Evolutionary conservation across 2,797 vertebrate species (phyloP).

Genomic region (Acipenser ruthenus): DNA sequence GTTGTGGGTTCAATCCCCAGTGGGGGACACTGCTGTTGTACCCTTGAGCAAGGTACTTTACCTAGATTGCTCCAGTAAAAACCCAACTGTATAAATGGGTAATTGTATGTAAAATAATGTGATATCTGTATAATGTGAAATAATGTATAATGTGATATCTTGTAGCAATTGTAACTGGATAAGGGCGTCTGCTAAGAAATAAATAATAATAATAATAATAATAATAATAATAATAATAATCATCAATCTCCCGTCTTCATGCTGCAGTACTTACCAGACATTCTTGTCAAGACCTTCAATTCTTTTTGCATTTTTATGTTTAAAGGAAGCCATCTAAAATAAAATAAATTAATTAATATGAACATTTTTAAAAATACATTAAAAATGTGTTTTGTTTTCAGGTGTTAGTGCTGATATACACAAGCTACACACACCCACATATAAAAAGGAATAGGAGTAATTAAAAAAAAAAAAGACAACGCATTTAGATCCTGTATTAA

Average conservation of each 20-base stretch:
- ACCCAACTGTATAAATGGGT: no score
- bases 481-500: constrained; percentile 45
- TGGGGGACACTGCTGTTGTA: no score
- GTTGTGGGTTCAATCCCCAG: no score
- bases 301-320: constrained; percentile 75
- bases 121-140: no score
- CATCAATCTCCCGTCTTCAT: not conserved
- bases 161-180: no score
- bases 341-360: not conserved
- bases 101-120: no score
- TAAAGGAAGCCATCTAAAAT: constrained; percentile 48
- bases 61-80: no score
- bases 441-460: not conserved
- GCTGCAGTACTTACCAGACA: constrained; percentile 72
- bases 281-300: constrained; percentile 88
- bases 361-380: not conserved
- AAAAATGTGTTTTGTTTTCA: not conserved
- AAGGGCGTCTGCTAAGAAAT: no score
- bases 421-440: not conserved
- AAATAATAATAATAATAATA: no score
- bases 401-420: not conserved
- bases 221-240: no score
- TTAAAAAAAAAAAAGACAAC: constrained; percentile 35
- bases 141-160: no score
- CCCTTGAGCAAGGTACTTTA: no score